phyloP scores from a whole-genome alignment of 2,113 vertebrate species.

The Haplotaxodon microlepis region DNA sequence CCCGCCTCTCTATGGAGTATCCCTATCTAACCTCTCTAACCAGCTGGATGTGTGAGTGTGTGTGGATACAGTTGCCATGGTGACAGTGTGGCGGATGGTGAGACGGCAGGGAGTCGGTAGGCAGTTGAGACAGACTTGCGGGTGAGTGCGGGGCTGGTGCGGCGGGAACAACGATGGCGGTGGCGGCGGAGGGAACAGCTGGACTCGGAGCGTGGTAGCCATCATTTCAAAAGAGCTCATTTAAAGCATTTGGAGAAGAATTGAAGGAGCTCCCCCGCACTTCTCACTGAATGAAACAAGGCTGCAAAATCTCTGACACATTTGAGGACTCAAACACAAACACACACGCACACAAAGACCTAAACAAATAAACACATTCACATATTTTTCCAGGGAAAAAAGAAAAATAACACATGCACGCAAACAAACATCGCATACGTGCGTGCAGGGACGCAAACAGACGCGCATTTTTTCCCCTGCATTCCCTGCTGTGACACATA shows the following conservation, averaged over 20 bases:
- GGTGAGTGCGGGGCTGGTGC: slow-evolving; percentile 55
- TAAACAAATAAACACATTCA: slow-evolving; percentile 57
- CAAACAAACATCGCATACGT: not conserved
- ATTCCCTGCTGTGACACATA: slow-evolving; percentile 40
- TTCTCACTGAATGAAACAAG: slow-evolving; percentile 66
- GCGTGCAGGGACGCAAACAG: not conserved
- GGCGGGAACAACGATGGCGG: not conserved
- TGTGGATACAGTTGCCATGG: slow-evolving; percentile 74
- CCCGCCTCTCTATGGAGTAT: slow-evolving; percentile 53
- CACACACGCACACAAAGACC: slow-evolving; percentile 46
- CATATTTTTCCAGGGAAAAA: slow-evolving; percentile 3
- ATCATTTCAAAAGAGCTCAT: slow-evolving; percentile 55
- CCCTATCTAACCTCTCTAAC: slow-evolving; percentile 55
- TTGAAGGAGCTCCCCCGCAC: slow-evolving; percentile 63
- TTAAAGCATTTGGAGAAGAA: slow-evolving; percentile 57
- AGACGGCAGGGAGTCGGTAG: slow-evolving; percentile 58
- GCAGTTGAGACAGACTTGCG: slow-evolving; percentile 61
- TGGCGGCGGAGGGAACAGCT: slow-evolving; percentile 49
- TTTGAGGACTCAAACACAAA: slow-evolving; percentile 45
- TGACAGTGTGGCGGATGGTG: slow-evolving; percentile 57
- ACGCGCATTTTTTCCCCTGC: not conserved
- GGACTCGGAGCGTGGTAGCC: slow-evolving; percentile 25
- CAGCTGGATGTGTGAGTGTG: slow-evolving; percentile 39
- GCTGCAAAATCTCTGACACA: slow-evolving; percentile 55
- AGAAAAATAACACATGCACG: not conserved